Conservation (phyloP, 2,888 invertebrate genomes). For the Cantharis rustica region DNA sequence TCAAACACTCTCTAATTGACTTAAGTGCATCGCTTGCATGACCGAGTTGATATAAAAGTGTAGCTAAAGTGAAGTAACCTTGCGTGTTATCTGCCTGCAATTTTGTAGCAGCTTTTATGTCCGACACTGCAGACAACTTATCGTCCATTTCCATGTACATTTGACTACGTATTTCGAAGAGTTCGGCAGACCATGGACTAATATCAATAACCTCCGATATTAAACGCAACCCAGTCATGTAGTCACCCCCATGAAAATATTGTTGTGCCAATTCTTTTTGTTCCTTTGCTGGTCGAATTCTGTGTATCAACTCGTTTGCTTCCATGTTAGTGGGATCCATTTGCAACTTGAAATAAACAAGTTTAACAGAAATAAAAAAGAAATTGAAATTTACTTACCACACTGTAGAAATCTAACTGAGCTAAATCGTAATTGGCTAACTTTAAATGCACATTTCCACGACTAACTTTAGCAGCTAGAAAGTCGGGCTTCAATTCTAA, state of each 20-base stretch:
- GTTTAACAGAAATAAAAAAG: not conserved
- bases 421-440: slow-evolving; percentile 85
- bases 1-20: slow-evolving; percentile 95
- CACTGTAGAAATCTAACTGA: slow-evolving; percentile 78
- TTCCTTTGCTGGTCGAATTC: slow-evolving; percentile 67
- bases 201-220: slow-evolving; percentile 73
- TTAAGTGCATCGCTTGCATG: slow-evolving; percentile 89
- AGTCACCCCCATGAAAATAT: slow-evolving; percentile 62
- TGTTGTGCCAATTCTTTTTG: slow-evolving; percentile 69
- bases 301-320: slow-evolving; percentile 70
- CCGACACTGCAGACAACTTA: slow-evolving; percentile 84
- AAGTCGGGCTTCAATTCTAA: slow-evolving; percentile 95
- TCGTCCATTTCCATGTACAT: slow-evolving; percentile 81
- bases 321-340: slow-evolving; percentile 79
- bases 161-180: slow-evolving; percentile 86
- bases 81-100: slow-evolving; percentile 90
- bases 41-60: slow-evolving; percentile 86
- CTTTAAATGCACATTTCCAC: slow-evolving; percentile 86
- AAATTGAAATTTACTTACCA: slow-evolving; percentile 67
- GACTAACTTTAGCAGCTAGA: slow-evolving; percentile 77
- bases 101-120: slow-evolving; percentile 88
- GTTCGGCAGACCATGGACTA: slow-evolving; percentile 86
- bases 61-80: slow-evolving; percentile 82
- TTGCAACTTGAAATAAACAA: slow-evolving; percentile 58
- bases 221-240: slow-evolving; percentile 64